Base-by-base conservation (phyloP, 2,797 vertebrate genomes). In the Tapirus indicus region DNA sequence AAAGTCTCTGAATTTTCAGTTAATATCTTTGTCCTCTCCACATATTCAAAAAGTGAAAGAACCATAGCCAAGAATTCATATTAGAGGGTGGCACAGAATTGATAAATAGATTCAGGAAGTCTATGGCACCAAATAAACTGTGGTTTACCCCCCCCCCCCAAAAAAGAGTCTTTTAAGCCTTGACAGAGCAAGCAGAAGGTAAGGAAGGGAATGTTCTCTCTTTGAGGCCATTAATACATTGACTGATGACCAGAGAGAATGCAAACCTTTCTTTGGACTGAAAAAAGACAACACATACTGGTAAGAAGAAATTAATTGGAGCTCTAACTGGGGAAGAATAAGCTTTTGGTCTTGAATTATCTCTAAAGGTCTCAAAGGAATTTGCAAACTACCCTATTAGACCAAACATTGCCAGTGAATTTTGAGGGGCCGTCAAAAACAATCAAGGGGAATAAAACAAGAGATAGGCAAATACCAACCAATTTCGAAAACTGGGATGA, bases 351-450 rank as follows among this genome's bases (percentile, higher is more conserved):
- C 41, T 68, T 84, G 32, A 95, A 82, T 96, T 71, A 84, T 87
- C 49, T 84, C 54, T 78, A 72, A 97, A 95, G 62, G 17, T 94
- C 75, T 90, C 58, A 56, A 80, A 93, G 92, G 72, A 96, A 92
- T 41, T 82, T 96, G 60, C 49, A 97, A 96, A 96, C 78, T 93
- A 95, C 52, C 91, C 79, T 75, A 95, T 80, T 92, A 97, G 93
- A 90, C 12, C 72, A 72, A 95, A 91, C 35, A 96, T 35, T 58
- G 27, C 38, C 72, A 71, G 14, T 95, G 79, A 77, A 35, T 49
- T 97, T 56, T 94, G 32, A 97, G 54, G 83, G 49, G 16, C 10
- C 54, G 35, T 72, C 44, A 62, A 80, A 82, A 95, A 68, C 2
- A 92, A 58, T 82, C 88, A 94, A 88, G 7, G n/a, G 17, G 20